Evolutionary conservation across 2,113 vertebrate species (phyloP), one percentile per base, ranked within the genome.

Genomic region (Lates calcarifer): DNA sequence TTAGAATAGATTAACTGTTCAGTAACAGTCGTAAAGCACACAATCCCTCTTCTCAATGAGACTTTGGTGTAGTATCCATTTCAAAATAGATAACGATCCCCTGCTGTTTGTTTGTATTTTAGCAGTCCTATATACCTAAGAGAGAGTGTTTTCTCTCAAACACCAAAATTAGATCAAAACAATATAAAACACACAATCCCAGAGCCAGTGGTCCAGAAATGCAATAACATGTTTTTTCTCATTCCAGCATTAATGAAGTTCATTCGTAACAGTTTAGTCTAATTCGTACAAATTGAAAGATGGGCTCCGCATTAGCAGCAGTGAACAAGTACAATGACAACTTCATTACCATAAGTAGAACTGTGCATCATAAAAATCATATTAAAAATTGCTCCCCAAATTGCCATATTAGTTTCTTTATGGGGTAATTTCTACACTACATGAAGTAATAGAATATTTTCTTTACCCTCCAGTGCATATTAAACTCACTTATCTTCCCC

Each of bases 281-380:
- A 95, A 95, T 95, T 94, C 90, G 81, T 94, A 95, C 95, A 96
- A 98, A 96, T 95, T 95, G 95, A 96, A 96, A 96, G 95, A 96
- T 95, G 95, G 95, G 94, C 94, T 95, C 94, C 94, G 96, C 95
- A 95, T 97, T 97, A 96, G 95, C 95, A 94, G 96, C 94, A 95
- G 95, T 97, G 97, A 96, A 96, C 97, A 97, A 97, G 96, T 97
- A 96, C 97, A 97, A 97, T 96, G 97, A 97, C 97, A 97, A 98
- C 97, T 99, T 98, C 98, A 98, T 99, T 99, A 99, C 96, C 97
- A 98, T 98, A 96, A 97, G 96, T 97, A 97, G 96, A 96, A 96
- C 95, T 95, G 96, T 94, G 96, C 96, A 97, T 97, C 97, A 97
- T 98, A 98, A 98, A 98, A 98, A 95, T 95, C 97, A 96, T 98